Evolutionary conservation across 2,113 vertebrate species (phyloP), one percentile per base, ranked within the genome.

Genomic region (Parotia lawesii): DNA sequence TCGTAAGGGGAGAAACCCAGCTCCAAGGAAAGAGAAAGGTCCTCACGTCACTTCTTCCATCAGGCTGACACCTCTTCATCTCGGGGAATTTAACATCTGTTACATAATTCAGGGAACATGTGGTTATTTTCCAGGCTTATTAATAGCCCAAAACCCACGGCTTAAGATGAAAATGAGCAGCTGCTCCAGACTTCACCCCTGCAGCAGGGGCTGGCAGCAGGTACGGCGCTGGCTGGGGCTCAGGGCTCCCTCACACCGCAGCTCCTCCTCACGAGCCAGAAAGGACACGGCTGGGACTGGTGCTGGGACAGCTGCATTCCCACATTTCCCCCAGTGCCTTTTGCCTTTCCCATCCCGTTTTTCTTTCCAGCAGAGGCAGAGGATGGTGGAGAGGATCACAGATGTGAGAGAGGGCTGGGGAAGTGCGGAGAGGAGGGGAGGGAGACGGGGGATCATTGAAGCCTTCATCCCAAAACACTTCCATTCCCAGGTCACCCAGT

Each of bases 101-200:
- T 95, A 79, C 72, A 91, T 67, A 85, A 86, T 17, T 94, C 87
- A 94, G 85, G 72, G 75, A 95, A 93, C 85, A 83, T 88, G 89
- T 94, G 96, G 89, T 91, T 91, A 77, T 91, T 95, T 96, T 93
- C 95, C 91, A 95, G 67, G 67, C 79, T 91, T 96, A 95, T 95
- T 95, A 95, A 94, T 95, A 97, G 91, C 85, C 80, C 90, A 71
- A 74, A 84, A 15, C 42, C 64, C 27, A 62, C 64, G 62, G 69
- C 53, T 93, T 54, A 16, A 69, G 77, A 83, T 74, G 85, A 87
- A 86, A 96, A 90, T 27, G 51, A 93, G 82, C 87, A 94, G 93
- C 87, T 97, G 93, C 94, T 96, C 94, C 93, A 95, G 95, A 95
- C 90, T 93, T 97, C 89, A 95, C 87, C 93, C 44, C 91, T 42